Percentiles rank a stretch among this genome's conserved stretches.
Conservation (phyloP, 1,140 invertebrate genomes). For the Drosophila auraria region DNA sequence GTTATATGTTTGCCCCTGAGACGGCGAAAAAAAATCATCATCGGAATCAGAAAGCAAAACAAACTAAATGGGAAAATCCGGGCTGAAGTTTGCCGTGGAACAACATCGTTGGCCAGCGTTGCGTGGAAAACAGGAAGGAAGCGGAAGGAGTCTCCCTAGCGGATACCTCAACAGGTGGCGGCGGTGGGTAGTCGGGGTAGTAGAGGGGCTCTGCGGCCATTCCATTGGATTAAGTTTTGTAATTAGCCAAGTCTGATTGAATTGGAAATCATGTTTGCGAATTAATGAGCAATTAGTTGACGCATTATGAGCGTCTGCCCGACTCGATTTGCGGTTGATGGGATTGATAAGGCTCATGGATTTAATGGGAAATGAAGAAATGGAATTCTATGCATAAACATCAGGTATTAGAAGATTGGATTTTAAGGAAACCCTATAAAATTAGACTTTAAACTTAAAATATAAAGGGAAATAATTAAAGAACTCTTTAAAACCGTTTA, state of each 20-base stretch:
- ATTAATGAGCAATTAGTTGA: constrained; percentile 55
- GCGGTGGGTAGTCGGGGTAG: no score
- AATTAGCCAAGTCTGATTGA: constrained; percentile 52
- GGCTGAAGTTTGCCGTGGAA: constrained; percentile 22
- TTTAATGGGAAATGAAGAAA: not conserved
- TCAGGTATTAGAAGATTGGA: no score
- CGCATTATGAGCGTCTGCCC: constrained; percentile 30
- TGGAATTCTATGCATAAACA: not conserved
- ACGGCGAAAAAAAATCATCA: constrained; percentile 36
- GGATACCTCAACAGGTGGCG: constrained; percentile 28
- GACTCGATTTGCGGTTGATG: constrained; percentile 3
- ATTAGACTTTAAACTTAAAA: no score
- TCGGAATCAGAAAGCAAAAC: constrained; percentile 47
- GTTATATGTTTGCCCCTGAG: constrained; percentile 70
- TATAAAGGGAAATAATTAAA: no score
- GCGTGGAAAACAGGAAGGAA: constrained; percentile 24
- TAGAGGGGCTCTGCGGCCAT: not conserved
- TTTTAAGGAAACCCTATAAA: not conserved
- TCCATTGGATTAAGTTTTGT: constrained; percentile 42
- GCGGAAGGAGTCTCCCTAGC: constrained; percentile 16
- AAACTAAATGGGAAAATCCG: constrained; percentile 50
- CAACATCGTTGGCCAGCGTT: constrained; percentile 26
- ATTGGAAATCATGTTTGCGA: constrained; percentile 45
- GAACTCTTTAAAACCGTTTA: no score
- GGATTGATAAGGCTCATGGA: constrained; percentile 13